Evolutionary conservation across 2,888 invertebrate genomes (phyloP).

Genomic region (Syrista parreyssii): DNA sequence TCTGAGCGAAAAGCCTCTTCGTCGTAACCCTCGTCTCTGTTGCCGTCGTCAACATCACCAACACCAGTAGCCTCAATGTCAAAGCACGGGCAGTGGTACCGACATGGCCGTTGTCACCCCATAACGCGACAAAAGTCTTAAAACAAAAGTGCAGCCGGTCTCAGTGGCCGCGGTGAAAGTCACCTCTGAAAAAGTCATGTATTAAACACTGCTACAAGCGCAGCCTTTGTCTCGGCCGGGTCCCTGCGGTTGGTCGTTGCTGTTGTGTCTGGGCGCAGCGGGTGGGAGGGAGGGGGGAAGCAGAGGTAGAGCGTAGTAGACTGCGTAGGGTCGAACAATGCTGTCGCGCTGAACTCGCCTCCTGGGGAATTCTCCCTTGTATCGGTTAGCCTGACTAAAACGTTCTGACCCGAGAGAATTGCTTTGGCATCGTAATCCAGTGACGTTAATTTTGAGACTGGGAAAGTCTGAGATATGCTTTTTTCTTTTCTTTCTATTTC

Average conservation of each 20-base stretch:
- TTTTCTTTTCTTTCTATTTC: neutral
- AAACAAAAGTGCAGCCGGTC: conserved; percentile 25
- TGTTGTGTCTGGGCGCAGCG: neutral
- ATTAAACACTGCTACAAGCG: conserved; percentile 40
- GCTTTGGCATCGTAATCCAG: neutral
- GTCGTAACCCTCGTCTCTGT: neutral
- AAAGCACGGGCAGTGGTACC: neutral
- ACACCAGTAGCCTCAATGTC: neutral
- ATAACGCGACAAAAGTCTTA: conserved; percentile 9
- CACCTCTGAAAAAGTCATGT: conserved; percentile 48
- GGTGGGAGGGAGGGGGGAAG: neutral
- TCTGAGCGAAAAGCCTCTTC: neutral
- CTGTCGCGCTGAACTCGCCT: neutral
- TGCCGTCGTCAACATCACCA: neutral
- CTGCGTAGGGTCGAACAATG: conserved; percentile 7
- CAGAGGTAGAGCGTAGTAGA: neutral
- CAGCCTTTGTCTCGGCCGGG: neutral
- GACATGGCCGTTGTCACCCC: neutral
- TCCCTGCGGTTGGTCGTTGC: neutral
- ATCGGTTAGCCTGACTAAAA: neutral
- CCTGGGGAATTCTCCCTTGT: neutral
- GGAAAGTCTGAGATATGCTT: neutral
- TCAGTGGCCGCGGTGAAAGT: conserved; percentile 15
- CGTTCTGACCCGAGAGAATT: neutral
- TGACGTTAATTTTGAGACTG: neutral